Base-by-base conservation (phyloP, 2,113 vertebrate species). In the Gavia stellata region DNA sequence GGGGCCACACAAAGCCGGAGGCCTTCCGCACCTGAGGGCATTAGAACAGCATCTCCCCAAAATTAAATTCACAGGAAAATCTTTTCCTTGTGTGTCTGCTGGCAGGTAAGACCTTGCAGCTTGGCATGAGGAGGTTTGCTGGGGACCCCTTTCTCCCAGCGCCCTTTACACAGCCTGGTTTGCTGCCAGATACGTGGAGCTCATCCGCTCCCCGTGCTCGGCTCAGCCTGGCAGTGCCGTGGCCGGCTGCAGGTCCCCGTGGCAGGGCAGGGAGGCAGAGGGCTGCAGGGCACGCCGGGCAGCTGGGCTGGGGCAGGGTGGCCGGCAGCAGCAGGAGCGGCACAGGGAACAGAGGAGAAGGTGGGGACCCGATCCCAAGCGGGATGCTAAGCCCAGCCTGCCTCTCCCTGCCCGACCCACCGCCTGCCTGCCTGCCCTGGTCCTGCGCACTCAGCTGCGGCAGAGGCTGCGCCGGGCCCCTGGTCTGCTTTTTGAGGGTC, bases 1-100 rank as follows among this genome's bases (percentile, higher is more conserved):
- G 62, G 81, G 8, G 26, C 9, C 10, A 14, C 63, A 9, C 13
- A 0, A 33, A 56, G 14, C 7, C 61, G 26, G 47, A 72, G 47
- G 6, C 36, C 40, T 55, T 55, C 44, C 18, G 2, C 0, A 1
- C 42, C 58, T 10, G 53, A 63, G 49, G 21, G 18, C 1, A 0
- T 44, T 11, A 31, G 40, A 40, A 12, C 17, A 70, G 56, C 68
- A 21, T 47, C 38, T 81, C 56, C 66, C 63, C n/a, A 17, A 67
- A 56, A 56, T 28, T 10, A 58, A 29, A 33, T 7, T 4, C 9
- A 0, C 2, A 7, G 83, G 33, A 29, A 75, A 61, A 28, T 24
- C 42, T 42, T 44, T 15, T 8, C 75, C 52, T 36, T 44, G 47
- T 16, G 28, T 29, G 42, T 42, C 44, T 33, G 21, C 65, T 29